Base-by-base conservation (phyloP, 2,888 invertebrate genomes). In the Nemoura dubitans region DNA sequence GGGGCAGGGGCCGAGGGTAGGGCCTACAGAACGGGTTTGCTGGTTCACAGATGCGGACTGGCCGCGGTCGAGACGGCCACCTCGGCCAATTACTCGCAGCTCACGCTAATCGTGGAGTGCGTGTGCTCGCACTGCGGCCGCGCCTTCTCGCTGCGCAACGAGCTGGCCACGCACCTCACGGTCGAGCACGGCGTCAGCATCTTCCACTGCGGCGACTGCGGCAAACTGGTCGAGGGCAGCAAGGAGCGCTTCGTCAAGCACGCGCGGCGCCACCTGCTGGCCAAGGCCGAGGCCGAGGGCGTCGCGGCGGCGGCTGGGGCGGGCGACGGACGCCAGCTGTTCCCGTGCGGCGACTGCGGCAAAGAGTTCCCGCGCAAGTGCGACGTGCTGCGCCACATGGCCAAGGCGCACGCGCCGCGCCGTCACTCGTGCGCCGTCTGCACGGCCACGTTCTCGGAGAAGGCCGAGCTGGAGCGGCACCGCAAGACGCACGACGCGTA, bases 121-220 rank as follows among this genome's bases (percentile, higher is more conserved):
- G 59, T 59, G 59, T 84, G 87, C 29, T 76, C 28, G 10, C 59
- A 42, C 27, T 87, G 85, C 85, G 76, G 36, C n/a, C 36, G 2
- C 29, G 10, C 36, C 26, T 87, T 76, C 26, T 7, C 14, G 6
- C 28, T 29, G 21, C 85, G 76, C 59, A 87, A 85, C 78, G 83
- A 87, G 82, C 83, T 87, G 42, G 87, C 86, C 16, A 77, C 76
- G 26, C 87, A 87, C 30, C 16, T 87, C 2, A 26, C 76, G 10
- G 21, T 21, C 16, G 83, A 76, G n/a, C 87, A 87, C 78, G 28
- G 77, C 10, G 21, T 83, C 28, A 5, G 59, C 26, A 86, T 86
- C 16, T 86, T 83, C 85, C 87, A 87, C 29, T 87, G 86, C 80
- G 85, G 83, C 10, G 21, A 78, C 5, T 87, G 87, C 36, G 86